Evolutionary conservation across 2,797 vertebrate species (phyloP).

Genomic region (Sternarchorhynchus goeldii): DNA sequence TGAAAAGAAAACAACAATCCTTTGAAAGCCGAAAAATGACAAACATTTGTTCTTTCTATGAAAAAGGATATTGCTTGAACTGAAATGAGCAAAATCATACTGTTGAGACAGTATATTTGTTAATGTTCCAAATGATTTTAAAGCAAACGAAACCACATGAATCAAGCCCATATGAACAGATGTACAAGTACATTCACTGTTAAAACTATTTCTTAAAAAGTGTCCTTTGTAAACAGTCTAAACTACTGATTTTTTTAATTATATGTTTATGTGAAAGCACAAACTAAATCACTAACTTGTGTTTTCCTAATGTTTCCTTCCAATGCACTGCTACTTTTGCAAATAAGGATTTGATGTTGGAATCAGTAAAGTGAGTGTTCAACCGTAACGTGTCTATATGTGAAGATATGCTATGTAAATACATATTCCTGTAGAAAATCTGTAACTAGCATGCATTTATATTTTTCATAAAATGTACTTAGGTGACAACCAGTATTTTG

Average conservation of each 20-base stretch:
- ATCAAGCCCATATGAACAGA: slow-evolving; percentile 10
- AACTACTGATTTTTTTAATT: slow-evolving; percentile 78
- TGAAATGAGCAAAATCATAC: slow-evolving; percentile 30
- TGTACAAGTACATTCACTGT: slow-evolving; percentile 22
- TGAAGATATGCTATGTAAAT: slow-evolving; percentile 68
- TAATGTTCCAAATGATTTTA: slow-evolving; percentile 27
- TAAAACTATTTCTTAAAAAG: slow-evolving; percentile 64
- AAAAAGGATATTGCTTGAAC: slow-evolving; percentile 38
- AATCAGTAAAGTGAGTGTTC: slow-evolving; percentile 65
- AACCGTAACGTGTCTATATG: slow-evolving; percentile 62
- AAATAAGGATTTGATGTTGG: slow-evolving; percentile 67
- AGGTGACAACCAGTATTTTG: slow-evolving; percentile 63
- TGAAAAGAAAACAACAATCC: slow-evolving; percentile 55
- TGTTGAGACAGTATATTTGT: slow-evolving; percentile 14
- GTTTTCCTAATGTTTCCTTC: slow-evolving; percentile 75
- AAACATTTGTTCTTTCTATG: slow-evolving; percentile 29
- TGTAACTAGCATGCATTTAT: slow-evolving; percentile 74
- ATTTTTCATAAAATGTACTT: slow-evolving; percentile 81
- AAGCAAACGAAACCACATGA: slow-evolving; percentile 8
- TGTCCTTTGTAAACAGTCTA: slow-evolving; percentile 77
- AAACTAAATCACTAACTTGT: slow-evolving; percentile 63
- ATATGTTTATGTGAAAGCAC: slow-evolving; percentile 68
- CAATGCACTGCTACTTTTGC: slow-evolving; percentile 76
- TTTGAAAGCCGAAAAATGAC: too few relatives aligned
- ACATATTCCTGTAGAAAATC: slow-evolving; percentile 67